Base-by-base conservation (phyloP, 1,140 invertebrate genomes). In the Battus philenor region DNA sequence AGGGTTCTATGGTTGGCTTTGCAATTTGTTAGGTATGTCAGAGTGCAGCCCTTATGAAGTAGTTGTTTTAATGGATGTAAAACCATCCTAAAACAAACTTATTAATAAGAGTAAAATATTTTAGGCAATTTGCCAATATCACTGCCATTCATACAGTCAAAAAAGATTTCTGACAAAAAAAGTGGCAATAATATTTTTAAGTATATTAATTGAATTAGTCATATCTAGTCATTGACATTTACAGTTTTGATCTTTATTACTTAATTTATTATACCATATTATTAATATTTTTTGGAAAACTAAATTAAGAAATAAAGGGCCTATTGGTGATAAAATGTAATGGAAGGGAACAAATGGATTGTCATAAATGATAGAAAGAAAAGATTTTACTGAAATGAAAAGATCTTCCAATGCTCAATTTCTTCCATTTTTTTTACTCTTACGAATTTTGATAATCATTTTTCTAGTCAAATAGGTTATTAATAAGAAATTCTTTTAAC, bases 1-100 rank as follows among this genome's bases (percentile, higher is more conserved):
- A 78, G 92, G 93, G 0, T 93, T 93, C 76, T 94, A 92, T 65
- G 92, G 92, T 15, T 93, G 92, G 92, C 75, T 93, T 18, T 94
- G 93, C 76, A 89, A 89, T 27, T 81, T 88, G 27, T 56, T 93
- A 12, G 87, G 89, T 49, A 77, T 93, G 49, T 89, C 91, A 39
- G 91, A 93, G 60, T 94, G 92, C 65, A 89, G 90, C 44, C 91
- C 91, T 0, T 92, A 92, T 87, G 86, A 90, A 61, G 88, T 89
- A 46, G 87, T 89, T 8, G 66, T 87, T 20, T 65, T 87, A 5
- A 83, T 86, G 71, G 84, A 87, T 70, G 77, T 85, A 1, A 85
- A 85, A 47, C 69, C 67, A 36, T 56, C 41, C 11, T 54, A 54
- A 45, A 52, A 29, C 47, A 13, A 34, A 15, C 11, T 50, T 12